A percentile compares a stretch with the other conserved stretches of the same genome.
Evolutionary conservation across 2,113 vertebrate species (phyloP).

Genomic region (Podocnemis expansa): DNA sequence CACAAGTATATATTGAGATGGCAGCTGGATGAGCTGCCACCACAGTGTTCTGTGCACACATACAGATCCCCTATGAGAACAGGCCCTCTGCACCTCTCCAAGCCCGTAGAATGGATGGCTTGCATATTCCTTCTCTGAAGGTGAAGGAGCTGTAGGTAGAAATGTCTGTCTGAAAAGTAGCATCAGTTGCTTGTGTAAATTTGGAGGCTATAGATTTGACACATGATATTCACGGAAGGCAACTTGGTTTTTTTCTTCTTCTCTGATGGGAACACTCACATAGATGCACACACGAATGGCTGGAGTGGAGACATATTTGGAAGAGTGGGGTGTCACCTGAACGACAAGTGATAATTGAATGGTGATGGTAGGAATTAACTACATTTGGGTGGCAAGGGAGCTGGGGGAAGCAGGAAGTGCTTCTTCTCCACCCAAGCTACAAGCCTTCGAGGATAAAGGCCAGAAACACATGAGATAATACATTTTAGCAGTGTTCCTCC

Average conservation of each 20-base stretch:
- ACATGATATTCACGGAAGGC: neutral
- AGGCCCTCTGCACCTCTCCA: neutral
- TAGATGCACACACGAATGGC: neutral
- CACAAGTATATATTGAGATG: neutral
- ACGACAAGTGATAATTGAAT: neutral
- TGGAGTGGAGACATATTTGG: neutral
- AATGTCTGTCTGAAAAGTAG: neutral
- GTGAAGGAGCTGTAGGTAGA: neutral
- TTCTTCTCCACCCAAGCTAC: neutral
- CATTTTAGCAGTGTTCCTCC: neutral
- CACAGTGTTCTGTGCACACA: neutral
- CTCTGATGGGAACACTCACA: neutral
- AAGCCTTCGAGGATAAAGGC: neutral
- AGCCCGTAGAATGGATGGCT: accelerated
- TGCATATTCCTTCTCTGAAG: neutral
- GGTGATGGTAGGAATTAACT: neutral
- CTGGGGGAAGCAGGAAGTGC: neutral
- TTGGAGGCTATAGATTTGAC: neutral
- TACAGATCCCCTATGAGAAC: neutral
- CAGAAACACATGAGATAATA: neutral
- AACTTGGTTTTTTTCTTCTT: neutral
- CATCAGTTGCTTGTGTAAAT: neutral
- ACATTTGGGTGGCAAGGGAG: neutral
- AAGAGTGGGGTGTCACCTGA: neutral
- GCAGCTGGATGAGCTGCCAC: neutral